Evolutionary conservation across 2,113 vertebrate genomes (phyloP), one percentile per base, ranked within the genome.

Genomic region (Psephotus haematonotus): DNA sequence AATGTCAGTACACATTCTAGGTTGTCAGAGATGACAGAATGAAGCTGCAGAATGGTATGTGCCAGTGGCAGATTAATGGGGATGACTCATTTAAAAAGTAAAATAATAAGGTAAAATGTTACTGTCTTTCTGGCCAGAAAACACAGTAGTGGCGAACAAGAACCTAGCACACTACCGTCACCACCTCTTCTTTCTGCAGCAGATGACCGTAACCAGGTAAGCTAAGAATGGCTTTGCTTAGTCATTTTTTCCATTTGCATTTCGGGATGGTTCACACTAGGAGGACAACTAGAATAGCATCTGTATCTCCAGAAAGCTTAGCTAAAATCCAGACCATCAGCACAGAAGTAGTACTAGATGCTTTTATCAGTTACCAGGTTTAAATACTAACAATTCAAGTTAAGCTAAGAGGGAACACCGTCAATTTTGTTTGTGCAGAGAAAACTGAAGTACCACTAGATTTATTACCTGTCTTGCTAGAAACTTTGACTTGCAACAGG

Each of bases 81-180:
- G 35, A 23, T 46, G 65, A 39, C 29, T 74, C 17, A 11, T 20
- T 77, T 65, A 47, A 46, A n/a, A n/a, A n/a, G 22, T 35, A 59
- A 39, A 37, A 2, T 44, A 31, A 3, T 27, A 3, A n/a, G 24
- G 7, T 84, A 17, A 90, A 90, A 17, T 27, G 14, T 86, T 1
- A 64, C 17, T 86, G 7, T 94, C 1, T n/a, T 33, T 88, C 62
- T 93, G 70, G 39, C 49, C 95, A 99, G 99, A 92, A 99, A 99
- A 97, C 99, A 99, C 97, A 99, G 99, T 96, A 99, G 99, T 91
- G 99, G 99, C 6, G 99, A 99, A 78, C 99, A 99, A 50, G 99
- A 99, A 72, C 98, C 98, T 37, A 98, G 98, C 93, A 99, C 98
- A 1, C 97, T 99, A 82, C 99, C 99, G 19, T 99, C 99, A 1